phyloP scores from a whole-genome alignment of 1,140 invertebrate genomes.

The Saccostrea glomerata region DNA sequence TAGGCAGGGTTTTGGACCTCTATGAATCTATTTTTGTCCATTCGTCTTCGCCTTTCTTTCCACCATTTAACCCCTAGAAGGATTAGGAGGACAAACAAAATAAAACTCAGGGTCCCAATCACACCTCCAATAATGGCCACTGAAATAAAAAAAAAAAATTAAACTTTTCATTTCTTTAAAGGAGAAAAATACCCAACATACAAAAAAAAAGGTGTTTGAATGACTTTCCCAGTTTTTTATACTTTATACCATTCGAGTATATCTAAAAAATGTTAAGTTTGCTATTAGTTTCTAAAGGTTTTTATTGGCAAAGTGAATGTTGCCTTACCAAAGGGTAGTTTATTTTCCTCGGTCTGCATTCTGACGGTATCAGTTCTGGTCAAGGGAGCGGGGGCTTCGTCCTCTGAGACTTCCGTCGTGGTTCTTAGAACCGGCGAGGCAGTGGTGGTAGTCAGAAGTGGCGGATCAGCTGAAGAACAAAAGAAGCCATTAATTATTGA shows the following conservation, averaged over 20 bases:
- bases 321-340: slow-evolving; percentile 68
- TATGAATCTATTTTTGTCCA: slow-evolving; percentile 67
- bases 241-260: background rate
- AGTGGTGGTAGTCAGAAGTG: slow-evolving; percentile 50
- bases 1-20: slow-evolving; percentile 73
- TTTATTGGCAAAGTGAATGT: background rate
- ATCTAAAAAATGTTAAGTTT: background rate
- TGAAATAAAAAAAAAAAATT: slow-evolving; percentile 58
- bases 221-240: background rate
- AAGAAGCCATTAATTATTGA: slow-evolving; percentile 29
- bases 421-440: background rate
- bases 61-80: slow-evolving; percentile 72
- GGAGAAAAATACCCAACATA: background rate
- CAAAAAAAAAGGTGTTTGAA: background rate
- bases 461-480: slow-evolving; percentile 62
- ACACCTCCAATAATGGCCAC: slow-evolving; percentile 75
- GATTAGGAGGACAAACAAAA: slow-evolving; percentile 69
- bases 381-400: background rate
- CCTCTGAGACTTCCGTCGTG: slow-evolving; percentile 42
- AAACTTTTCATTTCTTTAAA: too few species aligned
- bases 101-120: slow-evolving; percentile 72
- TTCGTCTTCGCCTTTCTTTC: slow-evolving; percentile 64
- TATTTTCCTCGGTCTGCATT: slow-evolving; percentile 48
- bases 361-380: slow-evolving; percentile 24
- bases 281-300: background rate